Conservation (phyloP, 2,113 vertebrate species). For the Lepisosteus oculatus region DNA sequence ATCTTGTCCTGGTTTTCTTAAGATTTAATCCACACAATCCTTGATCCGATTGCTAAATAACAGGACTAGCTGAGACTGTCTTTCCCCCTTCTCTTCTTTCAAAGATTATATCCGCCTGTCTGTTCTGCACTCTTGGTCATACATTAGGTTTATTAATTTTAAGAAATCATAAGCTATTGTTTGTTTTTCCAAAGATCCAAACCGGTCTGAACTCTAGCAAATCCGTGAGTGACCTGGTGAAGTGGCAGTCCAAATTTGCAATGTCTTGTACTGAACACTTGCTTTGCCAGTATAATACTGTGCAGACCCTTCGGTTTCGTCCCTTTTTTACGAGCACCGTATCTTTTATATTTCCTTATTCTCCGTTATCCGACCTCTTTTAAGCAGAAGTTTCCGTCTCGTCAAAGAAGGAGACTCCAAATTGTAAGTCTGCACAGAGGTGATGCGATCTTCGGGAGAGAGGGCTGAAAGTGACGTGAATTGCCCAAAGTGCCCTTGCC, state of each 20-base stretch:
- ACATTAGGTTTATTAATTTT: slow-evolving; percentile 14
- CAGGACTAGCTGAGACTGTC: slow-evolving; percentile 24
- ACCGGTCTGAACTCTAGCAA: slow-evolving; percentile 26
- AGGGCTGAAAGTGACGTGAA: slow-evolving; percentile 26
- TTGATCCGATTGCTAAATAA: slow-evolving; percentile 50
- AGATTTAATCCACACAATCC: slow-evolving; percentile 66
- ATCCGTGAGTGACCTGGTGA: slow-evolving; percentile 37
- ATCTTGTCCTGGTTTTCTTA: slow-evolving; percentile 50
- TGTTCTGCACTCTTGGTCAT: slow-evolving; percentile 34
- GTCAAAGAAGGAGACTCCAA: slow-evolving; percentile 30
- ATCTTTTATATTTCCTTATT: slow-evolving; percentile 33
- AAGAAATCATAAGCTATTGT: slow-evolving; percentile 21
- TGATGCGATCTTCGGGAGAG: slow-evolving; percentile 28
- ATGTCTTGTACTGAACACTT: slow-evolving; percentile 27
- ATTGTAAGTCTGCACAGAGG: slow-evolving; percentile 36
- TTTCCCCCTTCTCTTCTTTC: slow-evolving; percentile 36
- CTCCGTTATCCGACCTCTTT: slow-evolving; percentile 21
- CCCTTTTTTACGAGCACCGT: slow-evolving; percentile 29
- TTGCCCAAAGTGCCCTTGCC: slow-evolving; percentile 54
- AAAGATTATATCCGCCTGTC: slow-evolving; percentile 39
- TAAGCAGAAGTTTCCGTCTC: slow-evolving; percentile 42
- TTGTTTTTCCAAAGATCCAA: slow-evolving; percentile 24
- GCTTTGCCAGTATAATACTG: slow-evolving; percentile 15
- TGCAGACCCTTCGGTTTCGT: slow-evolving; percentile 38
- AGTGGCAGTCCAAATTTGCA: slow-evolving; percentile 22